Evolutionary conservation across 1,140 invertebrate species (phyloP).

Genomic region (Stenopsyche tienmushanensis): DNA sequence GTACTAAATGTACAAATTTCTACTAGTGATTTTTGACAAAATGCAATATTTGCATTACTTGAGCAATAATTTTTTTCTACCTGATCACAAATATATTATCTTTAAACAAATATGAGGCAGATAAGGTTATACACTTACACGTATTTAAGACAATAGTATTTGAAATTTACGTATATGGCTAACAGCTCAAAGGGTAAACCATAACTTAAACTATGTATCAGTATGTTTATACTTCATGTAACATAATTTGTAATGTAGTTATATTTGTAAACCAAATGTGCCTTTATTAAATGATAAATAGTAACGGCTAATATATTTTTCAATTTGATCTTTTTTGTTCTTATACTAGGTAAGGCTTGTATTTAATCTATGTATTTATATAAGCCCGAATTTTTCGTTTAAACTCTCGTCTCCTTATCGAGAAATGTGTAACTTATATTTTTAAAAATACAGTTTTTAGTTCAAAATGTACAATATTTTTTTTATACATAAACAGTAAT

Average conservation of each 20-base stretch:
- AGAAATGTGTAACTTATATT: neutral
- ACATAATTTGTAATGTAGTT: neutral
- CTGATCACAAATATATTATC: neutral
- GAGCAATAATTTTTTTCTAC: conserved; percentile 20
- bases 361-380: neutral
- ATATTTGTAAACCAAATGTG: conserved; percentile 15
- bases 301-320: no score
- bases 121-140: neutral
- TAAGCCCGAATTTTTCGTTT: neutral
- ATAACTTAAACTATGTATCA: neutral
- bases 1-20: neutral
- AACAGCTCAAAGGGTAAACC: neutral
- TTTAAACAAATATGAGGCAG: neutral
- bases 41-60: neutral
- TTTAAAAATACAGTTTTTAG: neutral
- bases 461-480: neutral
- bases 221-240: neutral
- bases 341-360: neutral
- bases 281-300: conserved; percentile 9
- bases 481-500: no score
- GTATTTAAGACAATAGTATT: neutral
- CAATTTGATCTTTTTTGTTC: neutral
- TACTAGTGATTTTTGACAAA: neutral
- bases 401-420: neutral
- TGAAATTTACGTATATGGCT: neutral